phyloP scores from a whole-genome alignment of 2,888 invertebrate species.

The Taenaris catops region DNA sequence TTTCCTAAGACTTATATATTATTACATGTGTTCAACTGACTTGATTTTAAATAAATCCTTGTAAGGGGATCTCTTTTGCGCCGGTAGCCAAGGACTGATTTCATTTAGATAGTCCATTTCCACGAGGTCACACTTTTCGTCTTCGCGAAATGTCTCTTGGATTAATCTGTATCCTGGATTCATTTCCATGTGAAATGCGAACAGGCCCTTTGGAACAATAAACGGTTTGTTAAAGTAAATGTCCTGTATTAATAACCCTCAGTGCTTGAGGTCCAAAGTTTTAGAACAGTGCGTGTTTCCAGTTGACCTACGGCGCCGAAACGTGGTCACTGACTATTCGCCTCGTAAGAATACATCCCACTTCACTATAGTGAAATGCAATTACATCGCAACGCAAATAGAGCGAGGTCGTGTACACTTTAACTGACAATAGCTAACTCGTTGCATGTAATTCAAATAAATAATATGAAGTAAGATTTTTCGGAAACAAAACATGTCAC shows the following conservation, averaged over 20 bases:
- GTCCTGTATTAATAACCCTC: no score
- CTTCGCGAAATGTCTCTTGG: conserved; percentile 78
- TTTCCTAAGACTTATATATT: no score
- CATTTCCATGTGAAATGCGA: conserved; percentile 79
- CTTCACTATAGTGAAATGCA: conserved; percentile 10
- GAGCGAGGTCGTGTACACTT: conserved; percentile 3
- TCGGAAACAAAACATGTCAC: no score
- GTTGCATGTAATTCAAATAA: no score
- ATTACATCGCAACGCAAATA: conserved; percentile 9
- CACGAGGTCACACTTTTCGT: conserved; percentile 81
- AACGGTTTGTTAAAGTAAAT: no score
- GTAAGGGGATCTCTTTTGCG: conserved; percentile 72
- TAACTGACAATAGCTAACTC: conserved; percentile 4
- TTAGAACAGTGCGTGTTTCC: no score
- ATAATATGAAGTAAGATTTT: no score
- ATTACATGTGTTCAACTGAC: no score
- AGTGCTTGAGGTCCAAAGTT: no score
- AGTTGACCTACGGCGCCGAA: no score
- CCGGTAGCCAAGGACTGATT: conserved; percentile 75
- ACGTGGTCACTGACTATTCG: no score
- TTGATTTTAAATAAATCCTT: conserved; percentile 76
- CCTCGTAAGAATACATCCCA: no score
- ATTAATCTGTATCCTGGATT: conserved; percentile 78
- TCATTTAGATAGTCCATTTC: conserved; percentile 77
- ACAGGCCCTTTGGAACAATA: conserved; percentile 56